Evolutionary conservation across 2,113 vertebrate genomes (phyloP).

Genomic region (Oryzias celebensis): DNA sequence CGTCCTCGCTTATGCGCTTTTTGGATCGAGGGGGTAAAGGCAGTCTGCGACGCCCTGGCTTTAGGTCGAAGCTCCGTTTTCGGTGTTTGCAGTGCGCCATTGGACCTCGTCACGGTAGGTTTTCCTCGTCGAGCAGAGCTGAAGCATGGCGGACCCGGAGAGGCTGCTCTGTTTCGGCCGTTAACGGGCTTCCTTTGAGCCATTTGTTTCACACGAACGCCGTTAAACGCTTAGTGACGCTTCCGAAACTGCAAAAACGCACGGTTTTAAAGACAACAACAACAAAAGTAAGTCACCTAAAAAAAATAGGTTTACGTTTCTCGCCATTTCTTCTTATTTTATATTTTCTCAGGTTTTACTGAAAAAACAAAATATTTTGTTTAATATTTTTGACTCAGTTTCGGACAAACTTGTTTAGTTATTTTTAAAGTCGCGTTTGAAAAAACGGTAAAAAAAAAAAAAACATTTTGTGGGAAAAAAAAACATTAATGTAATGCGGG

Average conservation of each 20-base stretch:
- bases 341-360: neutral
- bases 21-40: conserved; percentile 39
- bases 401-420: neutral
- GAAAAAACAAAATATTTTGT: neutral
- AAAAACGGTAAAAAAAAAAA: neutral
- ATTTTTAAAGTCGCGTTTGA: neutral
- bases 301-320: neutral
- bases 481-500: neutral
- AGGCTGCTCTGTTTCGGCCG: conserved; percentile 59
- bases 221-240: too few species aligned
- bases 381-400: neutral
- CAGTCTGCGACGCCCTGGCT: conserved; percentile 55
- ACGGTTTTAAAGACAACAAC: too few species aligned
- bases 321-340: conserved; percentile 34
- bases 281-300: neutral
- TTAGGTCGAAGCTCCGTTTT: conserved; percentile 48
- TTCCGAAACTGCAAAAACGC: neutral
- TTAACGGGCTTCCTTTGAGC: conserved; percentile 34
- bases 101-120: conserved; percentile 77
- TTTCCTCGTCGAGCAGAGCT: conserved; percentile 59
- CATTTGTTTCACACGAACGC: too few species aligned
- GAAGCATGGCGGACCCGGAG: conserved; percentile 79
- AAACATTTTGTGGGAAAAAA: too few species aligned
- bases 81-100: conserved; percentile 65
- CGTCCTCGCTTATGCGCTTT: conserved; percentile 39